Base-by-base conservation (phyloP, 2,113 vertebrate species). In the Xenus cinereus region DNA sequence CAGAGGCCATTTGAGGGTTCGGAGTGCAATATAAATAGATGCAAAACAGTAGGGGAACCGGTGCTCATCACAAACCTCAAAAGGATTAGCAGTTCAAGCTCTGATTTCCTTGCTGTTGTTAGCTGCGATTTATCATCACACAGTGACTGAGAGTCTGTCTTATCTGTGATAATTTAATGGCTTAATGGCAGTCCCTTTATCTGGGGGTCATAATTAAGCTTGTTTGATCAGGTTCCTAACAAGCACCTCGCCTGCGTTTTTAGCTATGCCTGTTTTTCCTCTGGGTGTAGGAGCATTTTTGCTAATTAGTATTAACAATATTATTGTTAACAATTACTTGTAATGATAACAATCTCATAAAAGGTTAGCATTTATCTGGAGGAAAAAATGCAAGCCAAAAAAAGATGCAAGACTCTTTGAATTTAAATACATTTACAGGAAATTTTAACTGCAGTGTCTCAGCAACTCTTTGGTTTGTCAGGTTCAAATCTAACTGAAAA, bases 121-220 rank as follows among this genome's bases (percentile, higher is more conserved):
- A 96, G 95, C 94, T 93, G 95, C 53, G 85, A 98, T 98, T 98
- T 98, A 97, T 98, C 96, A 95, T 97, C 97, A 97, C 95, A 97
- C 88, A 73, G 96, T 97, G 97, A 97, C 43, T 80, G 95, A 97
- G 95, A 95, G 86, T 89, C 84, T 63, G 94, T 89, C 51, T 98
- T 97, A 98, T 98, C 98, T 98, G 95, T 95, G 97, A 98, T 98
- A 98, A 98, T 97, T 97, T 97, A 97, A 96, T 96, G 92, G 97
- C 89, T 98, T 98, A 98, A 98, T 98, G 96, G 95, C 91, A 96
- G 95, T 96, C 72, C 92, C 95, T 98, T 97, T 98, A 97, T 98
- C 97, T 97, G 93, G 87, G 97, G 97, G 98, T 98, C 97, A 98
- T 98, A 98, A 98, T 98, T 98, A 98, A 98, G 96, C 92, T 97